A percentile compares a stretch with the other conserved stretches of the same genome.
These are phyloP conservation scores for Spizella passerina DNA, from an alignment of 2,797 vertebrate genomes.

Conservation along the genomic window DNA sequence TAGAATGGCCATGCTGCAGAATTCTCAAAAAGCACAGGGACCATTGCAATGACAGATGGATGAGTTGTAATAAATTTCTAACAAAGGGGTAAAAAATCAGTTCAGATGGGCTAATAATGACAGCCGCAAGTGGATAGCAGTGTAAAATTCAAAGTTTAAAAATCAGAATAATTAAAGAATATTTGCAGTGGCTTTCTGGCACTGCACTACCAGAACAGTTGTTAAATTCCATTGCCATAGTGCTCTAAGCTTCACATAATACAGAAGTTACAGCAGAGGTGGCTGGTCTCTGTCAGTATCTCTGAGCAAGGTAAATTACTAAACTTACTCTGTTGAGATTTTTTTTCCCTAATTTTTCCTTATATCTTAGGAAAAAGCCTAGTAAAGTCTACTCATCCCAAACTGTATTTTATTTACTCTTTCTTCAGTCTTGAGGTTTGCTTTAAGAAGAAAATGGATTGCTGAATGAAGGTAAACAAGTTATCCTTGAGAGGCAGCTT, in stretches of 20 bases:
- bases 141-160: not conserved
- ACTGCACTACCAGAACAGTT: not conserved
- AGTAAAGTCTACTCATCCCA: not conserved
- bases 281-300: not conserved
- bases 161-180: not conserved
- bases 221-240: not conserved
- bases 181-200: not conserved
- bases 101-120: not conserved
- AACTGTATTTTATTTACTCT: not conserved
- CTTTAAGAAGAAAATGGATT: not conserved
- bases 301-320: not conserved
- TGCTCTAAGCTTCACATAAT: not conserved
- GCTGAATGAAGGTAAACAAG: not conserved
- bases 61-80: not conserved
- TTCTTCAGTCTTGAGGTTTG: not conserved
- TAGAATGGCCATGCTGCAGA: accelerated
- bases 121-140: not conserved
- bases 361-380: not conserved
- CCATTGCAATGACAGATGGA: not conserved
- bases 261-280: not conserved
- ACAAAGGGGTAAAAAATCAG: not conserved
- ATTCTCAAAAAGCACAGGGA: not conserved
- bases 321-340: not conserved
- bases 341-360: not conserved
- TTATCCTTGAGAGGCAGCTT: not conserved